A percentile compares a stretch with the other conserved stretches of the same genome.
These are phyloP conservation scores for Erebia aethiops DNA, from an alignment of 2,888 invertebrate genomes.

Conservation along the genomic window DNA sequence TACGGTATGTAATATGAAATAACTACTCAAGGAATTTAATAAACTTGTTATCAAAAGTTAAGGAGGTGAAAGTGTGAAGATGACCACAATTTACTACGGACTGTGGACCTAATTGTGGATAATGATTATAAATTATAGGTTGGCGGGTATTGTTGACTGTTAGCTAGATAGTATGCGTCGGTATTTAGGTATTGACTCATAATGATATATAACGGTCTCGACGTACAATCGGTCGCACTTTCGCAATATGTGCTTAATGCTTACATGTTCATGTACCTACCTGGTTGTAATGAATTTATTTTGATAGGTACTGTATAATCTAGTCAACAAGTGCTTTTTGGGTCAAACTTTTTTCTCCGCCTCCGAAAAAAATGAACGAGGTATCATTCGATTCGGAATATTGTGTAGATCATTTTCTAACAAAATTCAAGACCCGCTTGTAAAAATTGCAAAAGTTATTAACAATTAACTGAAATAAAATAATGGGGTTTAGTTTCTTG, in stretches of 20 bases:
- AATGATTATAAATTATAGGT: conserved; percentile 40
- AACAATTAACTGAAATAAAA: too few species aligned
- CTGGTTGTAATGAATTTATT: too few species aligned
- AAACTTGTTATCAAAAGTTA: conserved; percentile 12
- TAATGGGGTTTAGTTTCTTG: too few species aligned
- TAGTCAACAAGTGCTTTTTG: too few species aligned
- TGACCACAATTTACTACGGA: conserved; percentile 22
- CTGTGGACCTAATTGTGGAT: conserved; percentile 29
- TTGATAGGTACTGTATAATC: too few species aligned
- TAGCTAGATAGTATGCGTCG: conserved; percentile 28
- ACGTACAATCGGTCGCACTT: conserved; percentile 22
- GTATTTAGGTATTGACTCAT: conserved; percentile 35
- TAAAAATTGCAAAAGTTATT: too few species aligned
- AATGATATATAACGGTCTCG: conserved; percentile 26
- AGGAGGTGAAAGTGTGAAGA: conserved; percentile 32
- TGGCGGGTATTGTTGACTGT: conserved; percentile 34
- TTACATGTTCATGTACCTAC: too few species aligned
- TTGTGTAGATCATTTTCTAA: too few species aligned
- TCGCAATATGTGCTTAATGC: conserved; percentile 20
- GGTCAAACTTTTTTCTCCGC: too few species aligned
- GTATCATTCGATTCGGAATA: too few species aligned
- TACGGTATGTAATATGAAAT: background rate
- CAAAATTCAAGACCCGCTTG: too few species aligned
- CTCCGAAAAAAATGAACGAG: too few species aligned
- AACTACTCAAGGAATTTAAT: background rate